Evolutionary conservation across 2,113 vertebrate species (phyloP), one percentile per base, ranked within the genome.

Genomic region (Phocoena phocoena): DNA sequence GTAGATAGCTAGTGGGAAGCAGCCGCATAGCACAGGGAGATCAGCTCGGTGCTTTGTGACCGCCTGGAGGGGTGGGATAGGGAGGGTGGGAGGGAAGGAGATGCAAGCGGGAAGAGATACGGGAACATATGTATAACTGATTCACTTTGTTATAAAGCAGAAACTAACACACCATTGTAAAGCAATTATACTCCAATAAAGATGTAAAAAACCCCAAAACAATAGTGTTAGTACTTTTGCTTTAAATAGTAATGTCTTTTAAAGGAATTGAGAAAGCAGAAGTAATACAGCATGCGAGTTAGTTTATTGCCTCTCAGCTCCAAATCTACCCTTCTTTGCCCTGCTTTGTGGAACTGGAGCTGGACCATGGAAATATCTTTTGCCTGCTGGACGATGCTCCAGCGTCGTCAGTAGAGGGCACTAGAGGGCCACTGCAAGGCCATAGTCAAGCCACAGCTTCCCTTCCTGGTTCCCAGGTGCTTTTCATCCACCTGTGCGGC

Each of bases 401-500:
- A 62, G 26, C 60, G 3, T 36, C 2, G 76, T 14, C 86, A 21
- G 55, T 0, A 95, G 92, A 95, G 89, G 92, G 89, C 47, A 5
- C n/a, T 9, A 41, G 74, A 47, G 81, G 41, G 81, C 26, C 80
- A 41, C 31, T 2, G 6, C 50, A 0, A 26, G 47, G 38, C n/a
- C 50, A 7, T 1, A 8, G 21, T 41, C 63, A 23, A 38, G 58
- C 31, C 31, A 0, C 38, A 5, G 88, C 8, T 20, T 17, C 36
- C 31, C 41, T 31, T 9, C 21, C 14, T 1, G 2, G n/a, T 26
- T 73, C 47, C 60, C 5, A 1, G 1, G 11, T 15, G 65, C 18
- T 33, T 26, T 33, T 4, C 3, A n/a, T 6, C 12, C 20, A 21
- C 14, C 1, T 0, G 2, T 0, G 2, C 0, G 5, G 53, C 9